Evolutionary conservation across 2,888 invertebrate species (phyloP).

Genomic region (Phaonia tiefii): DNA sequence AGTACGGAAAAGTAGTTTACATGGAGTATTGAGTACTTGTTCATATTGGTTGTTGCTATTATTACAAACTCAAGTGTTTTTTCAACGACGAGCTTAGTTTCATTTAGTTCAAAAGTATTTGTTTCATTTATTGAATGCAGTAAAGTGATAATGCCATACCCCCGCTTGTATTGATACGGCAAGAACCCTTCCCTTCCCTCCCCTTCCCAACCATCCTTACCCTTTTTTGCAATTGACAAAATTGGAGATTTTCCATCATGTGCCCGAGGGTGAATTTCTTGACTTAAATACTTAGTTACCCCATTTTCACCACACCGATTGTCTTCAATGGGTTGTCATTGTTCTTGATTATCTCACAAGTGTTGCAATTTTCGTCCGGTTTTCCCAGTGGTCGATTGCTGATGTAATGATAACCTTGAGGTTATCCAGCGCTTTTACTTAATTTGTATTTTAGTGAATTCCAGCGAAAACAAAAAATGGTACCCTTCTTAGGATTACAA

Average conservation of each 20-base stretch:
- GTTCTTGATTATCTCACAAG: conserved; percentile 10
- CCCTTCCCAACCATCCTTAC: conserved; percentile 23
- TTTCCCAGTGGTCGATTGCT: no score
- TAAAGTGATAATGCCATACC: conserved; percentile 45
- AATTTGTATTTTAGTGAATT: no score
- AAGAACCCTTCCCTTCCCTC: neutral
- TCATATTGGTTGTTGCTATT: conserved; percentile 63
- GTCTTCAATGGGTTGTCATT: neutral
- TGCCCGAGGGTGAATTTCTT: no score
- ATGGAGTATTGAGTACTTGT: no score
- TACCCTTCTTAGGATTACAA: no score
- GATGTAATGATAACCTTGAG: no score
- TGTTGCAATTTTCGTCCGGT: conserved; percentile 30
- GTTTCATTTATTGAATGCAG: conserved; percentile 37
- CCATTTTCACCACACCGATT: no score
- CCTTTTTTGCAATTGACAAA: neutral
- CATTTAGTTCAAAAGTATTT: conserved; percentile 14
- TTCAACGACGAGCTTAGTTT: conserved; percentile 33
- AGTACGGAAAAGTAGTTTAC: conserved; percentile 36
- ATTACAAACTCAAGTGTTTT: conserved; percentile 64
- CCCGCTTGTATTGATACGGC: conserved; percentile 47
- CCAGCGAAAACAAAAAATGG: no score
- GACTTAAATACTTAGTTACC: neutral
- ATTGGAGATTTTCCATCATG: neutral
- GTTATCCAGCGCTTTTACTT: no score